phyloP scores from a whole-genome alignment of 2,888 invertebrate genomes.

The Zonitis immaculata region DNA sequence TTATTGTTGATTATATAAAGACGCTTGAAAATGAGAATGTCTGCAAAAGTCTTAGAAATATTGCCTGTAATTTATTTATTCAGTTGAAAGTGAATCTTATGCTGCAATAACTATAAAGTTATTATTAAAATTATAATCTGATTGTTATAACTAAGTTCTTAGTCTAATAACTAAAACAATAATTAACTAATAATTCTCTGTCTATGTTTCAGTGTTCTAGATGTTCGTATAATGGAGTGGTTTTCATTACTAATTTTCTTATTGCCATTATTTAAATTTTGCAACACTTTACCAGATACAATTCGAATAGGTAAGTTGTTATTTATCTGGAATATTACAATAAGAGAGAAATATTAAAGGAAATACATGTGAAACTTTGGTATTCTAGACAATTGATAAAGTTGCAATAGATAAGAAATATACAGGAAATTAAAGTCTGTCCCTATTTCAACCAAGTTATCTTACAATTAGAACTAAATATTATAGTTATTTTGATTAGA shows the following conservation, averaged over 20 bases:
- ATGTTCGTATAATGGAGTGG: slow-evolving; percentile 35
- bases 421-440: slow-evolving; percentile 10
- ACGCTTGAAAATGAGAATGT: neutral
- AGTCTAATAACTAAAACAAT: too few relatives aligned
- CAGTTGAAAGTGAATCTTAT: too few relatives aligned
- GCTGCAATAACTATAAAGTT: too few relatives aligned
- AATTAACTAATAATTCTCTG: too few relatives aligned
- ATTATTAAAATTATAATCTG: too few relatives aligned
- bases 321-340: too few relatives aligned
- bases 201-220: slow-evolving; percentile 29
- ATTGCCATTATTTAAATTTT: slow-evolving; percentile 28
- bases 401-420: neutral
- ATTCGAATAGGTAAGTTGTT: slow-evolving; percentile 51
- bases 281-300: slow-evolving; percentile 47
- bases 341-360: too few relatives aligned
- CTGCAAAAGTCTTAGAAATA: neutral
- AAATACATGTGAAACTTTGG: neutral
- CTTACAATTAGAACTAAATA: slow-evolving; percentile 1
- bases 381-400: neutral
- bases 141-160: too few relatives aligned
- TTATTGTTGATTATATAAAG: neutral
- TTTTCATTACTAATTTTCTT: slow-evolving; percentile 28
- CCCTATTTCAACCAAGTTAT: slow-evolving; percentile 7
- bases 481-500: neutral
- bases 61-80: too few relatives aligned